phyloP scores from a whole-genome alignment of 2,113 vertebrate species.

The Zosterops japonicus region DNA sequence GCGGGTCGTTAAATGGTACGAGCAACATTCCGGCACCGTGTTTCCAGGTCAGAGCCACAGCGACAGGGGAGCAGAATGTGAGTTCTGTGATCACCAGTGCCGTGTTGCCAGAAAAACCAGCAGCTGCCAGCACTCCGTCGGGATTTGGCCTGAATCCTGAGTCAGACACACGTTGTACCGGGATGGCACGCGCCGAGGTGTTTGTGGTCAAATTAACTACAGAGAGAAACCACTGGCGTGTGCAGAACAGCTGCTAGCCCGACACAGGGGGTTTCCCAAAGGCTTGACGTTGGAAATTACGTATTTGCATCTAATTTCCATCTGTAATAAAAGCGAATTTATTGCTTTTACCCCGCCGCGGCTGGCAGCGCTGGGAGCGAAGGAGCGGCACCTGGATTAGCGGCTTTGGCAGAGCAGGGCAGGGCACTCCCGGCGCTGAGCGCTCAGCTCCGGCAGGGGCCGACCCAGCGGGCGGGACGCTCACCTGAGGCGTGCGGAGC shows the following conservation, averaged over 20 bases:
- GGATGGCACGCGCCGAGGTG: accelerated
- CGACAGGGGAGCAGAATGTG: accelerated
- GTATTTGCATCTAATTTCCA: neutral
- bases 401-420: accelerated
- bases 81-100: neutral
- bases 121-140: neutral
- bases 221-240: accelerated
- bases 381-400: accelerated
- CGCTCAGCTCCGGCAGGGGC: neutral
- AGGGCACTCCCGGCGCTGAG: neutral
- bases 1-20: accelerated
- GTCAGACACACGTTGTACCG: accelerated
- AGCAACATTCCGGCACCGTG: accelerated
- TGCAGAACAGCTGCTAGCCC: accelerated
- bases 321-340: neutral
- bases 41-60: accelerated
- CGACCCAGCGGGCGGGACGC: neutral
- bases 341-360: accelerated
- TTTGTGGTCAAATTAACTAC: neutral
- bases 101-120: neutral
- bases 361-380: neutral
- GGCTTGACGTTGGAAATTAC: neutral
- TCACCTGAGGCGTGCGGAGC: conserved; percentile 92
- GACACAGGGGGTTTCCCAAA: accelerated
- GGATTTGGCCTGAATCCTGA: accelerated